These are phyloP conservation scores for Stichopus chloronotus DNA, from an alignment of 35 echinoderm and acorn worm genomes.

Conservation along the genomic window DNA sequence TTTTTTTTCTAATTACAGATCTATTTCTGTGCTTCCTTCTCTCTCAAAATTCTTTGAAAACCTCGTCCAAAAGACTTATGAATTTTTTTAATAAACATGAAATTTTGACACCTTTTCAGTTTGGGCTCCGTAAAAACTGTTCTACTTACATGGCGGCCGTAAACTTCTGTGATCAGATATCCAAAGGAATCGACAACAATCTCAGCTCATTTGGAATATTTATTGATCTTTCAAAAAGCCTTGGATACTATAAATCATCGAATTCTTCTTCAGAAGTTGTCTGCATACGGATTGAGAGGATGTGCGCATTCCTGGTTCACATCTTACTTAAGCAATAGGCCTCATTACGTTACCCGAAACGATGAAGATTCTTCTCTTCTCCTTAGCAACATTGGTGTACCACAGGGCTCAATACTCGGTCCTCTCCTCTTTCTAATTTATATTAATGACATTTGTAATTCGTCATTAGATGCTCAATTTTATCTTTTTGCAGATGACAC, in stretches of 20 bases:
- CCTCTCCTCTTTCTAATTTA: neutral
- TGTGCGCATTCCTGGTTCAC: neutral
- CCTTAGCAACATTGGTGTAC: neutral
- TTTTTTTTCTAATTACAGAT: no score
- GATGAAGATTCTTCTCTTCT: conserved; percentile 14
- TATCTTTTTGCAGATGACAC: neutral
- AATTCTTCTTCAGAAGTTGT: no score
- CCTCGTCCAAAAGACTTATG: neutral
- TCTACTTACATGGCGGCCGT: neutral
- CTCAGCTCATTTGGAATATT: neutral
- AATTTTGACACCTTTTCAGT: conserved; percentile 7
- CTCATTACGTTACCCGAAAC: neutral
- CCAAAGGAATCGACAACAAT: neutral
- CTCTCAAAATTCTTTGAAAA: neutral
- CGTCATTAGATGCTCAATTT: neutral
- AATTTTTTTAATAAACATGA: neutral
- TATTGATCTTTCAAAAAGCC: no score
- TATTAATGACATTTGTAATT: conserved; percentile 28
- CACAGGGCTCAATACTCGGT: conserved; percentile 25
- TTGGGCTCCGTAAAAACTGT: neutral
- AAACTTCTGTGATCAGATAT: conserved; percentile 19
- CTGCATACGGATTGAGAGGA: neutral
- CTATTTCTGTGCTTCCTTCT: neutral
- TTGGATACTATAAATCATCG: no score
- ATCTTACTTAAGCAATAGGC: neutral